A percentile compares a stretch with the other conserved stretches of the same genome.
Conservation (phyloP, 2,888 invertebrate genomes). For the Machimus rusticus region DNA sequence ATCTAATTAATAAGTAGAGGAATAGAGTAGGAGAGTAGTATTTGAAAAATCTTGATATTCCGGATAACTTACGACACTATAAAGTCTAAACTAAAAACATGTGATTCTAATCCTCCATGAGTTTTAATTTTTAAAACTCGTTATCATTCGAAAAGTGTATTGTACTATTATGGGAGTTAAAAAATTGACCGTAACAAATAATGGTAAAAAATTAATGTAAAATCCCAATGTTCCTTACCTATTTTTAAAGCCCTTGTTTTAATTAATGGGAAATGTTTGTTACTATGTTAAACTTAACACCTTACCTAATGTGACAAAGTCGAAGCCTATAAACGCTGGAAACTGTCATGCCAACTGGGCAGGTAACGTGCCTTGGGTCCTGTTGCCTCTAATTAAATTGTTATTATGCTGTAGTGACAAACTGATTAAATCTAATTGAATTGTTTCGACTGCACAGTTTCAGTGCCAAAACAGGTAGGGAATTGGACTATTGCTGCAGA, state of each 20-base stretch:
- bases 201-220: background rate
- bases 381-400: slow-evolving; percentile 30
- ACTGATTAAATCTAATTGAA: slow-evolving; percentile 40
- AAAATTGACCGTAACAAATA: no score
- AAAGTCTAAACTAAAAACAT: no score
- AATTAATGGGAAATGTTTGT: background rate
- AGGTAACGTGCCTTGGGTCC: slow-evolving; percentile 17
- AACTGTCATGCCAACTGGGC: slow-evolving; percentile 2
- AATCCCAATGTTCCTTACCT: background rate
- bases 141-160: no score
- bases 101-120: no score
- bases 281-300: background rate
- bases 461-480: slow-evolving; percentile 22
- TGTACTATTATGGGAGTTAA: no score
- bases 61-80: no score
- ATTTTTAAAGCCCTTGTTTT: background rate
- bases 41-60: no score
- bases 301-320: background rate
- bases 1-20: no score
- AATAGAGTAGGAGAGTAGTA: no score
- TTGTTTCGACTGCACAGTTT: slow-evolving; percentile 32
- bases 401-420: slow-evolving; percentile 34
- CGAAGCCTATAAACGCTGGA: background rate
- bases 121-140: no score
- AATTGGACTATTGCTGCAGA: background rate